Evolutionary conservation across 30 jellyfish, hydroid and myxozoan genomes (phyloP).

Genomic region (Mastigias papua): DNA sequence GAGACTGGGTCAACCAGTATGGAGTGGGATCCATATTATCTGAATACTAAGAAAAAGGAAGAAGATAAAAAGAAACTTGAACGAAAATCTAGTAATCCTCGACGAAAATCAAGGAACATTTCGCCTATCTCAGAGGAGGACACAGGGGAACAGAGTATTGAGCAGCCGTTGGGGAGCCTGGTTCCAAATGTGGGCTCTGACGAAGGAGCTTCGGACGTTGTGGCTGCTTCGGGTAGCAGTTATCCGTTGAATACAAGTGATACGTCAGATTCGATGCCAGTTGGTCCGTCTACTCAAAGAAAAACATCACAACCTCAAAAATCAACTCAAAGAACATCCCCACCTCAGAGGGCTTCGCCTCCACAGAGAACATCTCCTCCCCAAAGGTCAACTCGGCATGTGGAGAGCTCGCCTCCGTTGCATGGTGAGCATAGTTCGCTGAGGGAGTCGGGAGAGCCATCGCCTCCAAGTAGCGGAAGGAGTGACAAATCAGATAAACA

Average conservation of each 20-base stretch:
- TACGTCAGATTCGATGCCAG: slow-evolving; percentile 39
- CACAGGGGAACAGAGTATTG: slow-evolving; percentile 60
- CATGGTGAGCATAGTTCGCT: neutral
- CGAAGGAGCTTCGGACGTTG: slow-evolving; percentile 47
- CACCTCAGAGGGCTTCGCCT: slow-evolving; percentile 51
- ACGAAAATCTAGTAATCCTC: slow-evolving; percentile 43
- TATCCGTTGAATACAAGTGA: slow-evolving; percentile 74
- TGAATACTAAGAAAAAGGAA: slow-evolving; percentile 76
- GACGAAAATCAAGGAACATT: slow-evolving; percentile 71
- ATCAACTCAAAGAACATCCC: slow-evolving; percentile 38
- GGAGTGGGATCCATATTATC: slow-evolving; percentile 99
- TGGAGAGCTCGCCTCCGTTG: slow-evolving; percentile 4
- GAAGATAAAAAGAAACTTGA: slow-evolving; percentile 60
- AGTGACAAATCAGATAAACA: slow-evolving; percentile 37
- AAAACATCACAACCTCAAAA: slow-evolving; percentile 44
- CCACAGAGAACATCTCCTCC: slow-evolving; percentile 55
- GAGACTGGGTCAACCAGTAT: slow-evolving; percentile 80
- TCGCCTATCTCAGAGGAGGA: slow-evolving; percentile 94
- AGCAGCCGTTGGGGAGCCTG: slow-evolving; percentile 75
- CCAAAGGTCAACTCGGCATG: slow-evolving; percentile 27
- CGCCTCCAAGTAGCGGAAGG: slow-evolving; percentile 28
- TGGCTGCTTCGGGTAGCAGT: slow-evolving; percentile 65
- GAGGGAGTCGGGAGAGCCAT: slow-evolving; percentile 6
- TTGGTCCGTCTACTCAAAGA: slow-evolving; percentile 17
- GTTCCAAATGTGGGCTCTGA: slow-evolving; percentile 97